A percentile compares a stretch with the other conserved stretches of the same genome.
phyloP scores from a whole-genome alignment of 2,797 vertebrate genomes.

The Threskiornis aethiopicus region DNA sequence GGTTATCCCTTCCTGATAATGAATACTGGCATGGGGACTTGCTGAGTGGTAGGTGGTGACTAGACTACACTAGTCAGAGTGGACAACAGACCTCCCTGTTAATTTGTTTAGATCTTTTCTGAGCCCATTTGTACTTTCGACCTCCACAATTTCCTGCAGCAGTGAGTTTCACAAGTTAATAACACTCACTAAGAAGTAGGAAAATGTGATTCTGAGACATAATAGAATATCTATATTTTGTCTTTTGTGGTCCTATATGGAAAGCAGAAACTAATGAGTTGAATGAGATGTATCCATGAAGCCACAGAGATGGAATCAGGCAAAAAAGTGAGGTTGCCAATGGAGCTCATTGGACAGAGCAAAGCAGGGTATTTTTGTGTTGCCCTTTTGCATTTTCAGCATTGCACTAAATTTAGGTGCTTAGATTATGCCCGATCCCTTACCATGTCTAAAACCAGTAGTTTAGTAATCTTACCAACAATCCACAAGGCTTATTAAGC shows the following conservation, averaged over 20 bases:
- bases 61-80: not conserved
- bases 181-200: not conserved
- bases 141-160: not conserved
- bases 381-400: not conserved
- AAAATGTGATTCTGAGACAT: not conserved
- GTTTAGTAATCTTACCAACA: not conserved
- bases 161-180: not conserved
- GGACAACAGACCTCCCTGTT: not conserved
- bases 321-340: not conserved
- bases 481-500: not conserved
- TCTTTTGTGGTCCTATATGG: not conserved
- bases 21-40: not conserved
- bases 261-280: not conserved
- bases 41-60: not conserved
- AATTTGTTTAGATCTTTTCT: not conserved
- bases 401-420: not conserved
- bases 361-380: not conserved
- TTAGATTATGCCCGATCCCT: not conserved
- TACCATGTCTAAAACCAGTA: not conserved
- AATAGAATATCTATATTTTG: not conserved
- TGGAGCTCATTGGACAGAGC: not conserved
- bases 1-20: not conserved
- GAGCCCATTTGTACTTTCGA: not conserved
- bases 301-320: fast-evolving
- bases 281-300: not conserved